Conservation (phyloP, 2,113 vertebrate genomes). For the Passer domesticus region DNA sequence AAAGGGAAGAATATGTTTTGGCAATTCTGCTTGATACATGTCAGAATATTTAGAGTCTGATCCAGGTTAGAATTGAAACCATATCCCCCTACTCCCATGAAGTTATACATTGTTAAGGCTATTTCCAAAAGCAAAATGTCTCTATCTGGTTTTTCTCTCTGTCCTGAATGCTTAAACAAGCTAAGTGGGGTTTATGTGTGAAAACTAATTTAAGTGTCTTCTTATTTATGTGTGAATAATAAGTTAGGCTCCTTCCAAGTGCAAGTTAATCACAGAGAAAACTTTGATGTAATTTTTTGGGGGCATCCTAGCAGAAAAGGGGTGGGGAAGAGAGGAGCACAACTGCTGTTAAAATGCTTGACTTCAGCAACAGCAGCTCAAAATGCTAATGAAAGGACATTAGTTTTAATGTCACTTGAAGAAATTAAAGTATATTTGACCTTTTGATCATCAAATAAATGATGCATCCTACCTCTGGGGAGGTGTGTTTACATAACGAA, state of each 20-base stretch:
- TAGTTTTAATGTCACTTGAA: not conserved
- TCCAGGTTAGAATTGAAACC: conserved; percentile 71
- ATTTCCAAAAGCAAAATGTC: conserved; percentile 56
- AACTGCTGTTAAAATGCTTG: not conserved
- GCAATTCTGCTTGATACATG: conserved; percentile 42
- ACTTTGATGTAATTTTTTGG: not conserved
- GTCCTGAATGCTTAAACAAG: conserved; percentile 22
- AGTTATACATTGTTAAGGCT: conserved; percentile 30
- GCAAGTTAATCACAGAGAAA: not conserved
- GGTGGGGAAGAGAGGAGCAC: not conserved
- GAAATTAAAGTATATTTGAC: conserved; percentile 19
- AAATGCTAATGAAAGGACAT: not conserved
- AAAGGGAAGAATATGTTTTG: conserved; percentile 57
- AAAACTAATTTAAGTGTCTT: not conserved
- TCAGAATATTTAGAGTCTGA: conserved; percentile 57
- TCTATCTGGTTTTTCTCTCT: conserved; percentile 28
- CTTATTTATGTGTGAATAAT: not conserved
- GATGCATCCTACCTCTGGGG: not conserved
- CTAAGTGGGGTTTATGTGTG: not conserved
- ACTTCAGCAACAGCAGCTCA: not conserved
- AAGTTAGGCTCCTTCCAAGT: not conserved
- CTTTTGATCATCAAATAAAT: conserved; percentile 11
- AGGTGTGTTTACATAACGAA: not conserved
- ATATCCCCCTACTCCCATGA: conserved; percentile 32
- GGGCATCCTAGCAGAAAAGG: not conserved